Base-by-base conservation (phyloP, 2,797 vertebrate species). In the Lepilemur ruficaudatus region DNA sequence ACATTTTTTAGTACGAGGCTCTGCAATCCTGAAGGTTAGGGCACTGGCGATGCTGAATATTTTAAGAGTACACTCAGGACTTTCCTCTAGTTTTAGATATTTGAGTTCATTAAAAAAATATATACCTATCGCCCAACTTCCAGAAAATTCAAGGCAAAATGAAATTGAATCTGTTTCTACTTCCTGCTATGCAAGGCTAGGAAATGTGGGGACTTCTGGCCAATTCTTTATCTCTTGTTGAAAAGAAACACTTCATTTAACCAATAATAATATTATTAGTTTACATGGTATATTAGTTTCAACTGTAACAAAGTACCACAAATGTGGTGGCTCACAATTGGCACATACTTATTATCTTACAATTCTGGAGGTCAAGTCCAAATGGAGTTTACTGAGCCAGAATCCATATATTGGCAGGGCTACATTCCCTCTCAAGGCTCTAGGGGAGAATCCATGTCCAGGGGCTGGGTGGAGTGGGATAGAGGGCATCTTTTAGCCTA, bases 61-160 rank as follows among this genome's bases (percentile, higher is more conserved):
- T 81, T 95, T 59, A 85, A 92, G 35, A 73, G 22, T 73, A 32
- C 0, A 9, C 8, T 46, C 17, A n/a, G 61, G 22, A 52, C 1
- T 48, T 75, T 1, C 9, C 5, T 70, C 28, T 86, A 38, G 14
- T 65, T 92, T 89, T 78, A 70, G 23, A 65, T 59, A 73, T 87
- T n/a, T 87, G 83, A 50, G 32, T 80, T 80, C 61, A 48, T 35
- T 52, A 41, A 79, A 55, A 28, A 65, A 41, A 81, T 43, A 50
- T 7, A 17, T 5, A 20, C 6, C 15, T 65, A 25, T 48, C 61
- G 30, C 22, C n/a, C 32, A 88, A 80, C 8, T 6, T 63, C 35
- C 32, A 73, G 35, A 79, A 84, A 91, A 84, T 79, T 61, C 69
- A 91, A 93, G 38, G 46, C n/a, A 96, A 69, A 83, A 65, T 61